Base-by-base conservation (phyloP, 2,113 vertebrate genomes). In the Paraplagusia blochii region DNA sequence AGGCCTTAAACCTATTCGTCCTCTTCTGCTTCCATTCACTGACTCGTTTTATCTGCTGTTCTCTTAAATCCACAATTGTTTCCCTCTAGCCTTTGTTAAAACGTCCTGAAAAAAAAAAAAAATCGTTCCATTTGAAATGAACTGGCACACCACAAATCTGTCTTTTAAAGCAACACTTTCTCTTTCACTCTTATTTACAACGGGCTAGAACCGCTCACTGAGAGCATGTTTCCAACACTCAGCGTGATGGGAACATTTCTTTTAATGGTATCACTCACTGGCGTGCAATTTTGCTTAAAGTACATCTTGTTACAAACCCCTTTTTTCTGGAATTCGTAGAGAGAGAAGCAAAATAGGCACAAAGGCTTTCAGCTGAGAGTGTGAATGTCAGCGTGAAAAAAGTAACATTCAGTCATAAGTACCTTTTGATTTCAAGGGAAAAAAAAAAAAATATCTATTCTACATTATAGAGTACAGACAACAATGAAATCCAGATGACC, bases 361-460 rank as follows among this genome's bases (percentile, higher is more conserved):
- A 62, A 57, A 35, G 8, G 2, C 11, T 74, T 60, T 66, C 46
- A 58, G 50, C 40, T 49, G 4, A 46, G 19, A 45, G 11, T 22
- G n/a, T n/a, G n/a, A n/a, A n/a, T 39, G 50, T 43, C 8, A 17
- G 49, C 53, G 48, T 46, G n/a, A 62, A 53, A 56, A 62, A 54
- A 12, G 52, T 39, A 8, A 1, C 39, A 15, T 49, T 51, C 51
- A 58, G 65, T 66, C 51, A 74, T 39, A 15, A 47, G 29, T 38
- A 1, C 38, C 77, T 60, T 80, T 54, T 72, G 78, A 77, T 77
- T 85, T 54, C 43, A 50, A 64, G 42, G 64, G 49, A 47, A 56
- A 60, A 66, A 11, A 1, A 16, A 50, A 49, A 47, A 61, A 68
- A 63, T n/a, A n/a, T n/a, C n/a, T n/a, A n/a, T n/a, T n/a, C n/a